phyloP scores from a whole-genome alignment of 37 sponge, comb jelly and placozoan species.

The Diacarnus erythraeanus region DNA sequence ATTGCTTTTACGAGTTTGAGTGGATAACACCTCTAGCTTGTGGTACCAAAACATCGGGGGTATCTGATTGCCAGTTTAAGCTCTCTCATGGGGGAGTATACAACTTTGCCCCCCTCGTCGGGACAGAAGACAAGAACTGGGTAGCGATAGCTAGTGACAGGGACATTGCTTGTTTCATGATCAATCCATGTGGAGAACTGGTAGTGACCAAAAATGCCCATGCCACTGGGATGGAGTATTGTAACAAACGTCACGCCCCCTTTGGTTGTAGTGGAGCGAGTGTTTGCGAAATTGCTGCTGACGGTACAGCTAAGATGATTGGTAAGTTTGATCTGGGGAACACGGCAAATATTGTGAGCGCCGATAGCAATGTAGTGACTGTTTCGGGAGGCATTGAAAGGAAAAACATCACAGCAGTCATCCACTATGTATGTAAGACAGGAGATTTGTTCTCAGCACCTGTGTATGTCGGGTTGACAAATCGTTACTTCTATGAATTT shows the following conservation, averaged over 20 bases:
- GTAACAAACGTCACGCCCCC: conserved; percentile 41
- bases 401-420: background rate
- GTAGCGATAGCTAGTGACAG: conserved; percentile 22
- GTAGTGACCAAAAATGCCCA: conserved; percentile 10
- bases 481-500: conserved; percentile 35
- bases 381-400: conserved; percentile 7
- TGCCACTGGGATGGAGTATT: conserved; percentile 28
- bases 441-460: conserved; percentile 46
- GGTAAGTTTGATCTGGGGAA: conserved; percentile 47
- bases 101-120: conserved; percentile 54
- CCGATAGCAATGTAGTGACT: conserved; percentile 30
- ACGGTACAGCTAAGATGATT: conserved; percentile 24
- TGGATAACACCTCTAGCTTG: conserved; percentile 73
- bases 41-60: conserved; percentile 9
- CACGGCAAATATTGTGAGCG: background rate
- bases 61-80: conserved; percentile 36
- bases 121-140: conserved; percentile 34
- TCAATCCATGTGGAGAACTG: conserved; percentile 67
- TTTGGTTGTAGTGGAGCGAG: conserved; percentile 41
- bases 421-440: conserved; percentile 67
- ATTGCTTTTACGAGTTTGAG: conserved; percentile 73
- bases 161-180: conserved; percentile 46
- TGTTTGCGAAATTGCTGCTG: conserved; percentile 44
- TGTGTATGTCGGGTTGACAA: conserved; percentile 18
- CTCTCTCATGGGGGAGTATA: conserved; percentile 3